These are phyloP conservation scores for Thumatha senex DNA, from an alignment of 2,888 invertebrate species.

Conservation along the genomic window DNA sequence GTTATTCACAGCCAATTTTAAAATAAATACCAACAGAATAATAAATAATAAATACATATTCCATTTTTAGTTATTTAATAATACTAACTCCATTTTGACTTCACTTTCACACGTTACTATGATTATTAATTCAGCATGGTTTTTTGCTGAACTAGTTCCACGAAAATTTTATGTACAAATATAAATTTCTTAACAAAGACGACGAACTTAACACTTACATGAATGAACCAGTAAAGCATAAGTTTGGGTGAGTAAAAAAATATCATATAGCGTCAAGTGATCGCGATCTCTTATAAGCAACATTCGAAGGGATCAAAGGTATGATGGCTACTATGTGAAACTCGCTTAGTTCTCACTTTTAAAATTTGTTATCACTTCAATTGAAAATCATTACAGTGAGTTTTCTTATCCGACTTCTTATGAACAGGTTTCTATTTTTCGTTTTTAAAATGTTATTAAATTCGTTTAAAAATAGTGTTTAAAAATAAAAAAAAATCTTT, in stretches of 20 bases:
- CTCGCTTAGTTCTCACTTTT: slow-evolving; percentile 15
- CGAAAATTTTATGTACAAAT: slow-evolving; percentile 22
- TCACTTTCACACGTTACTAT: background rate
- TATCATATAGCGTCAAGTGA: slow-evolving; percentile 36
- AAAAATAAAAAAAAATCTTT: too few relatives aligned
- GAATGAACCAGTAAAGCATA: slow-evolving; percentile 13
- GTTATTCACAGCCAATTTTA: too few relatives aligned
- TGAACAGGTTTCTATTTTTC: too few relatives aligned
- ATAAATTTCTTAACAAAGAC: slow-evolving; percentile 9
- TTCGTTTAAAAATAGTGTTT: too few relatives aligned
- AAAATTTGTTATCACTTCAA: background rate
- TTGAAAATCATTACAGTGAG: too few relatives aligned
- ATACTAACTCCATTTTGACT: background rate
- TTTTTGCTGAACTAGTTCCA: background rate
- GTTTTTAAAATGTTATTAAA: too few relatives aligned
- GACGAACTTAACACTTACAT: slow-evolving; percentile 19
- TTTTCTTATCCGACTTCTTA: too few relatives aligned
- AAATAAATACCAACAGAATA: background rate
- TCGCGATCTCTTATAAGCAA: slow-evolving; percentile 49
- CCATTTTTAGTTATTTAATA: too few relatives aligned
- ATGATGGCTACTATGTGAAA: slow-evolving; percentile 11
- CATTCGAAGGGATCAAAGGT: slow-evolving; percentile 30
- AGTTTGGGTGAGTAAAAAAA: slow-evolving; percentile 22
- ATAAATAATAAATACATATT: background rate
- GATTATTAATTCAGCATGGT: background rate